Evolutionary conservation across 1,140 invertebrate species (phyloP).

Genomic region (Papilio polyxenes): DNA sequence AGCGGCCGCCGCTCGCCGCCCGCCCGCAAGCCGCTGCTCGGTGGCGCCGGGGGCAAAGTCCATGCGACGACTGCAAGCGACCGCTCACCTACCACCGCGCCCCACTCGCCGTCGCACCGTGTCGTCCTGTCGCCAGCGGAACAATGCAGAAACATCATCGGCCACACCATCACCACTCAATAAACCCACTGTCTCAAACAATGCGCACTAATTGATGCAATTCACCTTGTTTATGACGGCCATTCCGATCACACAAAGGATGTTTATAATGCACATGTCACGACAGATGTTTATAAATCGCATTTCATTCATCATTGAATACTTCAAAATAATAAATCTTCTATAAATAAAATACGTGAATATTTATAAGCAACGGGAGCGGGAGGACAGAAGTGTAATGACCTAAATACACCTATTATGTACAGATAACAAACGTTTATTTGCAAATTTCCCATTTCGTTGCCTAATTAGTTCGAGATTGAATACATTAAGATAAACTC

Average conservation of each 20-base stretch:
- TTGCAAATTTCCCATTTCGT: conserved; percentile 24
- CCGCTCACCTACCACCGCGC: not conserved
- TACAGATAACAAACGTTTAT: conserved; percentile 30
- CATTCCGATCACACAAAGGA: conserved; percentile 25
- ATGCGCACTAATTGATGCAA: conserved; percentile 25
- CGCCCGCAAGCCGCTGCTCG: not conserved
- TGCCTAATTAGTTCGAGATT: conserved; percentile 9
- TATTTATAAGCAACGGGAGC: conserved; percentile 20
- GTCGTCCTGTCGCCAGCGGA: conserved; percentile 3
- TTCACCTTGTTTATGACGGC: conserved; percentile 24
- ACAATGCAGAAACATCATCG: conserved; percentile 1
- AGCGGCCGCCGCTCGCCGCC: not conserved
- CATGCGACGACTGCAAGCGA: conserved; percentile 3
- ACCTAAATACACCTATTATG: conserved; percentile 25
- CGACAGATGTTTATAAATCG: conserved; percentile 2
- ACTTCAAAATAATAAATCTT: conserved; percentile 12
- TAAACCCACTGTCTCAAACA: conserved; percentile 27
- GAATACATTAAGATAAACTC: not conserved
- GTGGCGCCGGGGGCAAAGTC: conserved; percentile 26
- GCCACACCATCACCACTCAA: not conserved
- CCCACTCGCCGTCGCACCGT: not conserved
- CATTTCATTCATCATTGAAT: conserved; percentile 24
- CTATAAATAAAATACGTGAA: conserved; percentile 22
- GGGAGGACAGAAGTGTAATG: conserved; percentile 11
- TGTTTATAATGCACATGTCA: conserved; percentile 29